Conservation (phyloP, 2,888 invertebrate genomes). For the Eurytoma adleriae region DNA sequence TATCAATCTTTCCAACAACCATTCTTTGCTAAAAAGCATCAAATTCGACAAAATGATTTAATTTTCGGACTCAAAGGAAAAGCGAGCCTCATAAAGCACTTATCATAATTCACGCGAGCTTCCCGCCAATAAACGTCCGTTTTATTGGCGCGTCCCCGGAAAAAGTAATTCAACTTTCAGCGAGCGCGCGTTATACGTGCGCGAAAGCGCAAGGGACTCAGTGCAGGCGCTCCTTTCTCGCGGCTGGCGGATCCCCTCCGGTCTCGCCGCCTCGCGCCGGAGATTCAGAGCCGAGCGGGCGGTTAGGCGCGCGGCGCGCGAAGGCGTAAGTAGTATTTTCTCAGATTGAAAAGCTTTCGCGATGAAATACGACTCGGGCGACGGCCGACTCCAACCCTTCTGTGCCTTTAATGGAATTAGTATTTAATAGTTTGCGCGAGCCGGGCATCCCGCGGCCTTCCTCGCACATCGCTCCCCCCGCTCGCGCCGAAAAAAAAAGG, state of each 20-base stretch:
- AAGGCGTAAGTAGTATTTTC: constrained; percentile 65
- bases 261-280: constrained; percentile 34
- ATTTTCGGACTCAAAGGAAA: constrained; percentile 35
- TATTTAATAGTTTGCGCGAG: constrained; percentile 71
- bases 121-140: constrained; percentile 56
- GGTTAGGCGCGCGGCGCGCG: constrained; percentile 36
- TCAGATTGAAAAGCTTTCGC: constrained; percentile 73
- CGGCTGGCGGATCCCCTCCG: constrained; percentile 34
- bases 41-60: constrained; percentile 13
- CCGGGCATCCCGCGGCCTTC: background rate
- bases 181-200: constrained; percentile 24
- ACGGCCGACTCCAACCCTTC: constrained; percentile 71
- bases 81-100: constrained; percentile 52
- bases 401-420: constrained; percentile 75
- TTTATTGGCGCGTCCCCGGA: constrained; percentile 54
- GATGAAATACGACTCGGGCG: constrained; percentile 72
- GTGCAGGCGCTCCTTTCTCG: constrained; percentile 45
- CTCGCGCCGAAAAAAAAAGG: constrained; percentile 30
- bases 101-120: constrained; percentile 57
- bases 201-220: constrained; percentile 38
- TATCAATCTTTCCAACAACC: background rate
- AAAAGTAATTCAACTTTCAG: constrained; percentile 56
- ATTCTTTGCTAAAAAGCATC: background rate
- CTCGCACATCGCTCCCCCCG: background rate
- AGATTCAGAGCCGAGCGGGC: constrained; percentile 43